A percentile compares a stretch with the other conserved stretches of the same genome.
phyloP scores from a whole-genome alignment of 2,797 vertebrate species.

The Liparis tanakae region DNA sequence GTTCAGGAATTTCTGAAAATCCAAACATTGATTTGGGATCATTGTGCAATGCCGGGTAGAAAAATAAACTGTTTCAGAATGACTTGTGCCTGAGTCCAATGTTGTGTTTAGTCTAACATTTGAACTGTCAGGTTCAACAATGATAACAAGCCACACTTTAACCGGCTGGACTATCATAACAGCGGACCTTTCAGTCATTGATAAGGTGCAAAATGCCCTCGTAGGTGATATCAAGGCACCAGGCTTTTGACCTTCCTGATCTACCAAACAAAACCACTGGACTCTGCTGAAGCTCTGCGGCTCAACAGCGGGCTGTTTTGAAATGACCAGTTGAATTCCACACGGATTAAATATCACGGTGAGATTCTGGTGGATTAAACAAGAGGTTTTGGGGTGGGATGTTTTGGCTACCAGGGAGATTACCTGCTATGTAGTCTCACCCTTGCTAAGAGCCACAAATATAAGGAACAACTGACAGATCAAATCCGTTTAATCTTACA shows the following conservation, averaged over 20 bases:
- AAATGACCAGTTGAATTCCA: conserved; percentile 62
- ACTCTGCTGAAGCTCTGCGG: conserved; percentile 33
- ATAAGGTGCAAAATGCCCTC: conserved; percentile 66
- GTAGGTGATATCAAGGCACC: conserved; percentile 74
- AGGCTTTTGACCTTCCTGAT: conserved; percentile 73
- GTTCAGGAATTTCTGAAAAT: neutral
- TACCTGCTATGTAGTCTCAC: conserved; percentile 71
- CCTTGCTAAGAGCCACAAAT: conserved; percentile 23
- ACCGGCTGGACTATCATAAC: conserved; percentile 70
- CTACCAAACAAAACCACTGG: conserved; percentile 53
- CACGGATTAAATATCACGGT: conserved; percentile 69
- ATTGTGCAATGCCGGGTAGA: neutral
- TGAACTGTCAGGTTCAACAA: conserved; percentile 59
- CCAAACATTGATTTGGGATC: neutral
- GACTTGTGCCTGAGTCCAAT: neutral
- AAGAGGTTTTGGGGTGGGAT: conserved; percentile 55
- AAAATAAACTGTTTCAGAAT: conserved; percentile 3
- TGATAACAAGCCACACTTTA: conserved; percentile 69
- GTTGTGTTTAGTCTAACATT: conserved; percentile 71
- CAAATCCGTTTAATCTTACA: neutral
- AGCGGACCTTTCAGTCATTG: conserved; percentile 64
- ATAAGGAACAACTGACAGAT: neutral
- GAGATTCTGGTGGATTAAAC: conserved; percentile 72
- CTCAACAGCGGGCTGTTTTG: conserved; percentile 49
- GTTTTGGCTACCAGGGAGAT: conserved; percentile 81